Evolutionary conservation across 2,113 vertebrate species (phyloP), one percentile per base, ranked within the genome.

Genomic region (Eulacestoma nigropectus): DNA sequence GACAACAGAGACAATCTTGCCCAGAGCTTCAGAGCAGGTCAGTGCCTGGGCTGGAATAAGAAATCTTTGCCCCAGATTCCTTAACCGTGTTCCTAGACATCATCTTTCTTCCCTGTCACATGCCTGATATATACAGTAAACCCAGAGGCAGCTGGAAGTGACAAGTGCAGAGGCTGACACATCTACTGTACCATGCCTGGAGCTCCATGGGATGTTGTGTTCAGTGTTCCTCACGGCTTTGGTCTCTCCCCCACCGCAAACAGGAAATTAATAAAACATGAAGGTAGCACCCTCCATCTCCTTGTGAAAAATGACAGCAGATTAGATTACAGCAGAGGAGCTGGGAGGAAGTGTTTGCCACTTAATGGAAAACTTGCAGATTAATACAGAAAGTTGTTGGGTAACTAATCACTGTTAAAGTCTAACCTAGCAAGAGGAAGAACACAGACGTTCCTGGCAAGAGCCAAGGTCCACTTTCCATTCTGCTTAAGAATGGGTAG

Each of bases 381-480:
- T 82, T 55, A 30, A 23, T 60, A 32, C 6, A 57, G 20, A 18
- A 70, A 78, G 89, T 90, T 96, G 72, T 29, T 94, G 44, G 33
- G 39, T 96, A 67, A 96, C 85, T 90, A 87, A 91, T 81, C 69
- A 68, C 33, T 89, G 77, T 89, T 94, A 93, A 96, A 95, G 39
- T 55, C 73, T 37, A 96, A 96, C 62, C 33, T 63, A 56, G 42
- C 27, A 69, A 76, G 32, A 91, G 5, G 20, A 72, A 52, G 20
- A 87, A 75, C 9, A 6, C 21, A 42, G 46, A 57, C 32, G 59
- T 37, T 55, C 55, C 39, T 72, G 70, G 35, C 21, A 63, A 47
- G 15, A 91, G 46, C 27, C 60, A 91, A 90, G 72, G 81, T 89
- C 50, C 74, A 30, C 49, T 46, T 52, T n/a, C 60, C 27, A 27